These are phyloP conservation scores for Strongylocentrotus purpuratus DNA, from an alignment of 35 echinoderm and acorn worm species.

Conservation along the genomic window DNA sequence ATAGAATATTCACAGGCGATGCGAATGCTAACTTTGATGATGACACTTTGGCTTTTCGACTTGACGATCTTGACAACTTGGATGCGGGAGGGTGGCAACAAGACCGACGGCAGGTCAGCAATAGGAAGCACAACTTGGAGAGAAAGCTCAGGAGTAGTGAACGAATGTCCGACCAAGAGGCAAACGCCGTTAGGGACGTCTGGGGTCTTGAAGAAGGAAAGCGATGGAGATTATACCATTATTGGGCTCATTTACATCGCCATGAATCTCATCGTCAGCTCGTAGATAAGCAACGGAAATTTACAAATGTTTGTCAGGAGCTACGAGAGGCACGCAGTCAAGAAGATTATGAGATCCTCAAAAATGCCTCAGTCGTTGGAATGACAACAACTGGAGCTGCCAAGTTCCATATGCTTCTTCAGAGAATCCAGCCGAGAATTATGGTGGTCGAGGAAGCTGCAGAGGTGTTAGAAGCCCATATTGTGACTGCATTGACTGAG, in stretches of 20 bases:
- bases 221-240: constrained; percentile 77
- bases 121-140: constrained; percentile 43
- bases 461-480: constrained; percentile 92
- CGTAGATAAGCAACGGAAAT: constrained; percentile 5
- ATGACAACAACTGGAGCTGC: constrained; percentile 97
- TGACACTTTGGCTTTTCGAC: constrained; percentile 54
- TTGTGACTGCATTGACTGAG: constrained; percentile 76
- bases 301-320: constrained; percentile 23
- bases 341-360: constrained; percentile 77
- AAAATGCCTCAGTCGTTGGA: constrained; percentile 67
- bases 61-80: constrained; percentile 39
- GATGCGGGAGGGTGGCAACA: background rate
- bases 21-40: constrained; percentile 51
- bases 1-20: constrained; percentile 41
- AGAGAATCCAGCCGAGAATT: constrained; percentile 75
- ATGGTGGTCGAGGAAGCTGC: constrained; percentile 96
- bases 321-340: constrained; percentile 71
- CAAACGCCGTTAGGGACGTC: constrained; percentile 53
- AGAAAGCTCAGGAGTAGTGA: constrained; percentile 58
- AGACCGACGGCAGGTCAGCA: constrained; percentile 7
- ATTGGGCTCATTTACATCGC: constrained; percentile 62
- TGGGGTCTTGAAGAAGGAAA: constrained; percentile 38
- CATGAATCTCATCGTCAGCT: constrained; percentile 34
- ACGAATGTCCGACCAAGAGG: constrained; percentile 66
- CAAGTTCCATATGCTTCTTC: constrained; percentile 68